Evolutionary conservation across 2,797 vertebrate genomes (phyloP).

Genomic region (Streptopelia turtur): DNA sequence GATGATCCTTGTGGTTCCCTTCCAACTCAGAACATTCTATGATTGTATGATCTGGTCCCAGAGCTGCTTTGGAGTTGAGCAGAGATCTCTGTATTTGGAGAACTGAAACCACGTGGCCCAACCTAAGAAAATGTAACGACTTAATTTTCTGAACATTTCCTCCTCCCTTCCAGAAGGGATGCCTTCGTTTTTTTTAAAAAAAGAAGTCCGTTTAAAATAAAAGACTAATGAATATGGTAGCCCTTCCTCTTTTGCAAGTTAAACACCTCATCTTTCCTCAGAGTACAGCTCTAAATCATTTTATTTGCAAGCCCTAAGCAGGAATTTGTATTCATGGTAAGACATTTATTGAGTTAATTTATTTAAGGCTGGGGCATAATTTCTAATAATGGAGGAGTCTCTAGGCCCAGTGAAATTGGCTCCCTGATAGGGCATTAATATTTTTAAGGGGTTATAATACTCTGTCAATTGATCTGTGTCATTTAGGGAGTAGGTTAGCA

Average conservation of each 20-base stretch:
- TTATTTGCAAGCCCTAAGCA: slow-evolving; percentile 64
- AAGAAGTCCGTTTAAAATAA: neutral
- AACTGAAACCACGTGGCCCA: neutral
- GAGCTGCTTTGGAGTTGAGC: neutral
- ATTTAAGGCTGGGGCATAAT: slow-evolving; percentile 65
- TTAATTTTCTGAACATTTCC: neutral
- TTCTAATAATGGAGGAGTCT: slow-evolving; percentile 62
- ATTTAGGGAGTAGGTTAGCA: slow-evolving; percentile 31
- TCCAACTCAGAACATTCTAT: too few species aligned
- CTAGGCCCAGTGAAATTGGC: slow-evolving; percentile 52
- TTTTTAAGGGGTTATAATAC: slow-evolving; percentile 49
- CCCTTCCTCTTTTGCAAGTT: slow-evolving; percentile 46
- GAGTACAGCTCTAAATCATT: slow-evolving; percentile 63
- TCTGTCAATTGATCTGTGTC: slow-evolving; percentile 48
- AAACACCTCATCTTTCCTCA: slow-evolving; percentile 55
- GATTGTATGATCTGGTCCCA: neutral
- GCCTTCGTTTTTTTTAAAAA: neutral
- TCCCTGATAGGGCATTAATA: slow-evolving; percentile 65
- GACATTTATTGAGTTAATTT: slow-evolving; percentile 72
- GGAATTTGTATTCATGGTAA: slow-evolving; percentile 67
- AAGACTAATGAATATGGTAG: slow-evolving; percentile 5
- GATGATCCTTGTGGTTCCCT: too few species aligned
- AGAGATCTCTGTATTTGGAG: neutral
- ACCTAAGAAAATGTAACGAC: neutral
- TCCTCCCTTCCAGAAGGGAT: neutral